Evolutionary conservation across 37 sponge, comb jelly and placozoan genomes (phyloP).

Genomic region (Aphrocallistes beatrix): DNA sequence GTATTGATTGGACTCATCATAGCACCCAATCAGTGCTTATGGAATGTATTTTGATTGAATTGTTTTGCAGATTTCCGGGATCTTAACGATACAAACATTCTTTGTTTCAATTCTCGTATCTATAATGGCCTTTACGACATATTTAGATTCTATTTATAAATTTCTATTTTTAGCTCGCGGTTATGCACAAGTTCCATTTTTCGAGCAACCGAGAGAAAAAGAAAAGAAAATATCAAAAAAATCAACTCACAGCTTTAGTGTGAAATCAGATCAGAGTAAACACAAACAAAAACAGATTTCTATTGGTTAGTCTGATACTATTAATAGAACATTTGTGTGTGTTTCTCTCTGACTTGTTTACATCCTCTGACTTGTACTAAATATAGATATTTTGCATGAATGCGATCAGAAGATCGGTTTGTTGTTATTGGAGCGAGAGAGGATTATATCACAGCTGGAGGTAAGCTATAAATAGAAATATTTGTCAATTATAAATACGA

Average conservation of each 20-base stretch:
- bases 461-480: background rate
- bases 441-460: background rate
- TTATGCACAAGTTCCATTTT: background rate
- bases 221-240: constrained; percentile 1
- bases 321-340: too few species aligned
- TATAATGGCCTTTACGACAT: background rate
- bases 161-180: background rate
- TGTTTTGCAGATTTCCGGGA: too few species aligned
- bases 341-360: background rate
- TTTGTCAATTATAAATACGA: too few species aligned
- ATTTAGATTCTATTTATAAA: background rate
- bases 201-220: constrained; percentile 3
- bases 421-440: background rate
- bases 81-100: too few species aligned
- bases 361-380: background rate
- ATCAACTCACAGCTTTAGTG: background rate
- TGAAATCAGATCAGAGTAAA: background rate
- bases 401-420: background rate
- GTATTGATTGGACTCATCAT: too few species aligned
- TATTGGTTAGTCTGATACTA: background rate
- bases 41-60: too few species aligned
- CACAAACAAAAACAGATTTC: background rate
- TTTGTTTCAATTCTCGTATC: too few species aligned
- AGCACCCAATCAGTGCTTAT: too few species aligned
- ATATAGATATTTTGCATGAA: background rate